A percentile compares a stretch with the other conserved stretches of the same genome.
Evolutionary conservation across 1,140 invertebrate species (phyloP).

Genomic region (Stenopsyche tienmushanensis): DNA sequence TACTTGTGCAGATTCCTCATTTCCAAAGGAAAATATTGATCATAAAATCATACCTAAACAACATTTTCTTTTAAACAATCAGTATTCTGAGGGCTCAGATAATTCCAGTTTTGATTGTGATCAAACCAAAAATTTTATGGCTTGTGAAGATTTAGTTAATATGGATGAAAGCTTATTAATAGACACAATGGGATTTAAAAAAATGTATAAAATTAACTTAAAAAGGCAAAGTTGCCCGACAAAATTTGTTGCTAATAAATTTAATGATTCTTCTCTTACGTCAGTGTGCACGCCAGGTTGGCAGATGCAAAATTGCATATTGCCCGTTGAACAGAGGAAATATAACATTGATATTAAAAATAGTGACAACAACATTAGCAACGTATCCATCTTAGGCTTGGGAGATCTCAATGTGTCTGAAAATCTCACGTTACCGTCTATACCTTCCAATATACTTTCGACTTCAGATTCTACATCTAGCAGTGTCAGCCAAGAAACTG

Average conservation of each 20-base stretch:
- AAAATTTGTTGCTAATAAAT: slow-evolving; percentile 59
- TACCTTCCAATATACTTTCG: slow-evolving; percentile 42
- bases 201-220: slow-evolving; percentile 20
- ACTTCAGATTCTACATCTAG: slow-evolving; percentile 43
- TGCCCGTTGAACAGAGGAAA: background rate
- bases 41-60: background rate
- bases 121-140: slow-evolving; percentile 55
- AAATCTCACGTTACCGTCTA: slow-evolving; percentile 41
- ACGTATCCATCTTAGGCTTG: background rate
- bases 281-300: slow-evolving; percentile 57
- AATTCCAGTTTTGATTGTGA: slow-evolving; percentile 59
- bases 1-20: slow-evolving; percentile 3
- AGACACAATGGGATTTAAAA: slow-evolving; percentile 45
- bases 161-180: slow-evolving; percentile 59
- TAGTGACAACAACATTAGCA: background rate
- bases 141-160: slow-evolving; percentile 65
- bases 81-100: slow-evolving; percentile 61
- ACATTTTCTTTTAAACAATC: slow-evolving; percentile 43
- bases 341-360: background rate
- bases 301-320: slow-evolving; percentile 46
- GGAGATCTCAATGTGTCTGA: slow-evolving; percentile 44
- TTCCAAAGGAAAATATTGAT: background rate
- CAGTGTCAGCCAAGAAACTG: slow-evolving; percentile 43
- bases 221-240: slow-evolving; percentile 52
- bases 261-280: slow-evolving; percentile 55